These are phyloP conservation scores for Pollenia griseotomentosa DNA, from an alignment of 2,888 invertebrate species.

Conservation along the genomic window DNA sequence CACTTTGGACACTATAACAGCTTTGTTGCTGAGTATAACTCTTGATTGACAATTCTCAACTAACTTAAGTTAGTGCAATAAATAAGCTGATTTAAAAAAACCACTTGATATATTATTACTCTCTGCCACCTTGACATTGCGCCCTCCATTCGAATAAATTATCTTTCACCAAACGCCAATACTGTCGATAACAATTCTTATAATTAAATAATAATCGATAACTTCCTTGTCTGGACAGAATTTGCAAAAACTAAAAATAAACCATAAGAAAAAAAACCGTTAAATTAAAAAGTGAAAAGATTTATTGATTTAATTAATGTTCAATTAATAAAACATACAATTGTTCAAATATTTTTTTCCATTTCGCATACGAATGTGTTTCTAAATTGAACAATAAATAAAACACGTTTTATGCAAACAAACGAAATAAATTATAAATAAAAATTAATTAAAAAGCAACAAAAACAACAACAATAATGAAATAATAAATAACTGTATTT, in stretches of 20 bases:
- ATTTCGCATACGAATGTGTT: neutral
- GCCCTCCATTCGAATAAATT: no score
- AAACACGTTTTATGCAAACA: constrained; percentile 39
- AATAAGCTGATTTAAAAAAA: no score
- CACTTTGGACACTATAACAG: no score
- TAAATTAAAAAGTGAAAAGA: constrained; percentile 37
- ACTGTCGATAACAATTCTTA: neutral
- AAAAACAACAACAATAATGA: neutral
- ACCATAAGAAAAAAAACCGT: neutral
- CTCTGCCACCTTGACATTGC: no score
- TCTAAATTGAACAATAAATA: constrained; percentile 8
- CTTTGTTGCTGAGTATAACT: no score
- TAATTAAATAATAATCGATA: constrained; percentile 2
- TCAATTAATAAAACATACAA: constrained; percentile 62
- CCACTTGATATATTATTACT: no score
- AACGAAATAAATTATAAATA: constrained; percentile 30
- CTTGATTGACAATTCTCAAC: no score
- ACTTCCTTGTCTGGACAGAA: constrained; percentile 12
- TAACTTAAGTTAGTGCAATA: no score
- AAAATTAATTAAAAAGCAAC: neutral
- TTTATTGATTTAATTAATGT: constrained; percentile 68
- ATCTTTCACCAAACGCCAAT: neutral
- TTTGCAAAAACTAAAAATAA: neutral
- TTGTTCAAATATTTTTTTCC: constrained; percentile 41
- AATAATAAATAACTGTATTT: constrained; percentile 42